Evolutionary conservation across 2,797 vertebrate species (phyloP), one percentile per base, ranked within the genome.

Genomic region (Aldrovandia affinis): DNA sequence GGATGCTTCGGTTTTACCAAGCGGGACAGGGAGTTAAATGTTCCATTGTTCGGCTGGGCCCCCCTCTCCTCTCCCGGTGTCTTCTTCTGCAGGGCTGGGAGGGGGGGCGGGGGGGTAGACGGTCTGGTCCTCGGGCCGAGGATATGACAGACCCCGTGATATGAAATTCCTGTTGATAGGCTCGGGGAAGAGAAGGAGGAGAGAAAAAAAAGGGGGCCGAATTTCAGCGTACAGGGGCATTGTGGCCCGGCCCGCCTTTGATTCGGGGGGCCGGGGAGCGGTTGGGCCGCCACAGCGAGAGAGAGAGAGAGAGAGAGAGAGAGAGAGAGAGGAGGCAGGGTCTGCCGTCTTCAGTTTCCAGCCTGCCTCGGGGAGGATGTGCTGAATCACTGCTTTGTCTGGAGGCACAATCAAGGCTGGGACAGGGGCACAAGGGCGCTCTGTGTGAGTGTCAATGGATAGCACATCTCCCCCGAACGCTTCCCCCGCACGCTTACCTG

Each of bases 351-450:
- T 95, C 88, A 92, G 94, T 95, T 96, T 95, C 95, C 92, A 94
- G 89, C 90, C 88, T 88, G 92, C 95, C 91, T 86, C 88, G 92
- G 94, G 93, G 92, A 93, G 91, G 94, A 95, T 93, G 92, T 94
- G 93, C 95, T 96, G 96, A 96, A 96, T 96, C 95, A 94, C 90
- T 88, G 91, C 95, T 96, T 96, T 96, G 96, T 96, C 94, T 91
- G 65, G 87, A 86, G 90, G 92, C 93, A 95, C 93, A 95, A 94
- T 95, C 91, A 87, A 86, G 88, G 89, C 91, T 93, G 90, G 80
- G 92, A 91, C 89, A 94, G 94, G 94, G 93, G 79, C 79, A 96
- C 95, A 96, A 96, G 95, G 95, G 94, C 85, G 92, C 94, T 94
- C 95, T 96, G 94, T 96, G 91, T 90, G 88, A 89, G 89, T 90